Conservation (phyloP, 30 jellyfish, hydroid and myxozoan genomes). For the Turritopsis rubra region DNA sequence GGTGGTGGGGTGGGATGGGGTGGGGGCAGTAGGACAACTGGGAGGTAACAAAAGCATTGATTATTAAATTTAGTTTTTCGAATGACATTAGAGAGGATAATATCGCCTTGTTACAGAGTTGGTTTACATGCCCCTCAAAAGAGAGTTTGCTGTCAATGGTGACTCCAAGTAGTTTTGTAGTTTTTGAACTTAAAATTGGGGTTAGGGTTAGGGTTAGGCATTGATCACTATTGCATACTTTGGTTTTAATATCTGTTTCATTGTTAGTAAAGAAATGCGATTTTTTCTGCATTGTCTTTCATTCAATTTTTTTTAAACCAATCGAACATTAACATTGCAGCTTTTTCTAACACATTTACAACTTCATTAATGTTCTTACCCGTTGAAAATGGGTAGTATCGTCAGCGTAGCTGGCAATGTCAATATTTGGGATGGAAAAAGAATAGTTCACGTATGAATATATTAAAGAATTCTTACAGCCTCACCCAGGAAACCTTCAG, state of each 20-base stretch:
- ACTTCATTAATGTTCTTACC: neutral
- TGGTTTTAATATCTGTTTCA: too few relatives aligned
- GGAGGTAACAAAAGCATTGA: neutral
- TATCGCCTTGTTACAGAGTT: neutral
- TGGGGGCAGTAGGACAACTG: neutral
- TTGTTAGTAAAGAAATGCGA: neutral
- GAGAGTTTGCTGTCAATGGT: neutral
- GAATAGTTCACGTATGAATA: neutral
- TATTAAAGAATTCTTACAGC: too few relatives aligned
- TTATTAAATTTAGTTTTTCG: neutral
- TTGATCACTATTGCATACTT: neutral
- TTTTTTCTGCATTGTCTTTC: neutral
- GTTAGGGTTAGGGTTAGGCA: too few relatives aligned
- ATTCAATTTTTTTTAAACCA: neutral
- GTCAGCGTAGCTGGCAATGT: neutral
- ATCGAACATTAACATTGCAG: neutral
- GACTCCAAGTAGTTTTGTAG: neutral
- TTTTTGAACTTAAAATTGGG: neutral
- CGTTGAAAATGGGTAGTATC: neutral
- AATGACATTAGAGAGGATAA: neutral
- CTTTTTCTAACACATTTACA: neutral
- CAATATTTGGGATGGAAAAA: neutral
- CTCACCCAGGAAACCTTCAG: too few relatives aligned
- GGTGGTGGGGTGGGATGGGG: too few relatives aligned
- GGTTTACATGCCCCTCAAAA: neutral